A percentile compares a stretch with the other conserved stretches of the same genome.
phyloP scores from a whole-genome alignment of 2,888 invertebrate species.

The Drosophila merina region DNA sequence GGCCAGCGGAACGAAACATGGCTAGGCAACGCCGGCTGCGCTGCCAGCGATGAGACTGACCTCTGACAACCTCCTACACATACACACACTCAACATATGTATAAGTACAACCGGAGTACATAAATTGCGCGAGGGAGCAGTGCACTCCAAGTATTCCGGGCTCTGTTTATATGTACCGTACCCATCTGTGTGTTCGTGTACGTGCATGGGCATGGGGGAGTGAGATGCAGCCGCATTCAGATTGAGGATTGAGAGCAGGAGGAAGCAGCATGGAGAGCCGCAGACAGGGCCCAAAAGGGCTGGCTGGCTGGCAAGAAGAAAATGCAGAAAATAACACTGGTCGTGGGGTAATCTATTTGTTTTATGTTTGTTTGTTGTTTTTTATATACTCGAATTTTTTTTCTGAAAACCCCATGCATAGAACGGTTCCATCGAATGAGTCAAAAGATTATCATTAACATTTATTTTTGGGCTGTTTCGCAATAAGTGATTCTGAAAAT shows the following conservation, averaged over 20 bases:
- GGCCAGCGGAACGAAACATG: constrained; percentile 43
- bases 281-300: constrained; percentile 29
- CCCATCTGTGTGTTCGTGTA: not conserved
- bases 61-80: constrained; percentile 80
- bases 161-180: constrained; percentile 12
- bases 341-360: constrained; percentile 20
- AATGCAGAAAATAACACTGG: constrained; percentile 32
- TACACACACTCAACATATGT: constrained; percentile 10
- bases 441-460: constrained; percentile 30
- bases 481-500: constrained; percentile 19
- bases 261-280: constrained; percentile 3
- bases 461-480: constrained; percentile 34
- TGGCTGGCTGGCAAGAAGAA: constrained; percentile 17
- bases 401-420: constrained; percentile 30
- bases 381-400: not conserved
- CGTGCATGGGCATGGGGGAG: constrained; percentile 41
- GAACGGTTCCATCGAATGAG: constrained; percentile 17
- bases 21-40: constrained; percentile 50
- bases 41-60: constrained; percentile 74
- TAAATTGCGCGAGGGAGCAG: constrained; percentile 72
- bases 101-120: constrained; percentile 28
- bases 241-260: constrained; percentile 4
- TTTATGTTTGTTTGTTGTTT: constrained; percentile 3
- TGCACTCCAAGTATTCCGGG: constrained; percentile 57
- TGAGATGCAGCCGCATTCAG: constrained; percentile 29